These are phyloP conservation scores for Python bivittatus DNA, from an alignment of 2,113 vertebrate species.

Conservation along the genomic window DNA sequence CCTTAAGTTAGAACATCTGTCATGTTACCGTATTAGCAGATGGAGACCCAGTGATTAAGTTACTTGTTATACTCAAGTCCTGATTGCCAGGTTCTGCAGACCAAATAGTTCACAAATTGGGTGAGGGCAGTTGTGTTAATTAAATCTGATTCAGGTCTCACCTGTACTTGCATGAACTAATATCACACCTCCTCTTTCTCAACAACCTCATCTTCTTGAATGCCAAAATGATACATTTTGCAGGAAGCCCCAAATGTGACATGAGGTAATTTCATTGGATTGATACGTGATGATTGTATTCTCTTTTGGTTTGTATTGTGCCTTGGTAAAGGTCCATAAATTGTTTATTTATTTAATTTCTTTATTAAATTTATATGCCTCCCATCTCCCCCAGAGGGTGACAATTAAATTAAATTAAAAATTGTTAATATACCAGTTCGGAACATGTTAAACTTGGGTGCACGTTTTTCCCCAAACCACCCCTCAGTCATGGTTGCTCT, in stretches of 20 bases:
- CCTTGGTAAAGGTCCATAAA: background rate
- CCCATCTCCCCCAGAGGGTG: too few relatives aligned
- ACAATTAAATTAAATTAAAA: too few relatives aligned
- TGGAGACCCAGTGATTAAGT: slow-evolving; percentile 14
- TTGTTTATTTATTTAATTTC: too few relatives aligned
- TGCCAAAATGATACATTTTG: background rate
- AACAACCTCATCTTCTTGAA: background rate
- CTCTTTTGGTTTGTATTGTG: background rate
- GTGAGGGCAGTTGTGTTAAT: background rate
- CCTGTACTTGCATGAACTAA: background rate
- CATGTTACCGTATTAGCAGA: background rate
- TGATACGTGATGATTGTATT: background rate
- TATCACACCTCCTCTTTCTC: background rate
- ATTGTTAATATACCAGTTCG: background rate
- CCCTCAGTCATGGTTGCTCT: background rate
- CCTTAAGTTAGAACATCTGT: background rate
- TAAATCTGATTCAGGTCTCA: slow-evolving; percentile 13
- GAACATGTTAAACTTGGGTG: background rate
- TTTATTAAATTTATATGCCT: too few relatives aligned
- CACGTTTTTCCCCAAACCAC: background rate
- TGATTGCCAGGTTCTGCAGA: background rate
- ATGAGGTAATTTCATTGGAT: background rate
- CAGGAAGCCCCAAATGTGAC: background rate
- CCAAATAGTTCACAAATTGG: background rate
- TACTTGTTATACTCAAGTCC: background rate